Conservation (phyloP, 1,140 invertebrate species). For the Holcopasites calliopsidis region DNA sequence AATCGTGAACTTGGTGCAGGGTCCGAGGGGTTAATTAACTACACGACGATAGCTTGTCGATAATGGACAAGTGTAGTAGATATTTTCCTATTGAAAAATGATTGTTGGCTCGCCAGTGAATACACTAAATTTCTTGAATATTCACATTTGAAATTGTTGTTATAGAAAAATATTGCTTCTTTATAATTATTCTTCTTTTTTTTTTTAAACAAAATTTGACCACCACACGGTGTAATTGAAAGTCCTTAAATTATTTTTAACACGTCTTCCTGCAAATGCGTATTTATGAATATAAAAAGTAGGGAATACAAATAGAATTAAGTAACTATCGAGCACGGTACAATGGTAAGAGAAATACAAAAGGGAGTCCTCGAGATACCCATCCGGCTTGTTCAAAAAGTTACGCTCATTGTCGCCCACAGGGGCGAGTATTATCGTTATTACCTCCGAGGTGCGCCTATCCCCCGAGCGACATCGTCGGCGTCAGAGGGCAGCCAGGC, state of each 20-base stretch:
- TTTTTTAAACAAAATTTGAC: too few species aligned
- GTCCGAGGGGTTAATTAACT: slow-evolving; percentile 29
- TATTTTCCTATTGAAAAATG: background rate
- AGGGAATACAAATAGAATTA: background rate
- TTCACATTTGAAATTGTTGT: background rate
- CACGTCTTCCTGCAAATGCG: too few species aligned
- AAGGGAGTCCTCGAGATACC: too few species aligned
- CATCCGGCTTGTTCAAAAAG: background rate
- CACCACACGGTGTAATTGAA: too few species aligned
- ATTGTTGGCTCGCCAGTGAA: background rate
- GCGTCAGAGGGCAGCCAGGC: slow-evolving; percentile 1
- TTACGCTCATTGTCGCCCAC: background rate
- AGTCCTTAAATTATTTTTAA: too few species aligned
- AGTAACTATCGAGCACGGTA: background rate
- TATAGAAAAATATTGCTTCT: background rate
- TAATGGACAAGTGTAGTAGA: slow-evolving; percentile 10
- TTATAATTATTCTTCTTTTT: too few species aligned
- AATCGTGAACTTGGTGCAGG: slow-evolving; percentile 8
- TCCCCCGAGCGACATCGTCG: slow-evolving; percentile 2
- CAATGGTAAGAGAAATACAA: background rate
- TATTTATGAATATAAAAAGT: too few species aligned
- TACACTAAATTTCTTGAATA: background rate
- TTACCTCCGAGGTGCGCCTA: slow-evolving; percentile 25
- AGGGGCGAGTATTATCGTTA: slow-evolving; percentile 27
- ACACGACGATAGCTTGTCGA: background rate